Evolutionary conservation across 2,797 vertebrate species (phyloP).

Genomic region (Denticeps clupeoides): DNA sequence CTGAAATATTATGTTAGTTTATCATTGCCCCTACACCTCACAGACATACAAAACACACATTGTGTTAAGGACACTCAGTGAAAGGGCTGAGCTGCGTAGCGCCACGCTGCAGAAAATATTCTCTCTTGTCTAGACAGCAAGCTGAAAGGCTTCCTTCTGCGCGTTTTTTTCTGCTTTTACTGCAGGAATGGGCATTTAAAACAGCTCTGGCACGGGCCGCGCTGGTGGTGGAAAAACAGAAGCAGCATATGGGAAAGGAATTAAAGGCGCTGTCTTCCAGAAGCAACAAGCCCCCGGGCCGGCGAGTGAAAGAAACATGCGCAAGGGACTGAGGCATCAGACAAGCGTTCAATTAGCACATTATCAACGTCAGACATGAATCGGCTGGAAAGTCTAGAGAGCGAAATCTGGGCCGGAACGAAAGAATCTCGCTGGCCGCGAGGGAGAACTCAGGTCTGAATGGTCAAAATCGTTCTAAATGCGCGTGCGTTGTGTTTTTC

Average conservation of each 20-base stretch:
- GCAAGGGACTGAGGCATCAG: neutral
- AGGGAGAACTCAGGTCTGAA: too few relatives aligned
- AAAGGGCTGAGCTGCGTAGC: slow-evolving; percentile 17
- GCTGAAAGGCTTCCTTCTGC: slow-evolving; percentile 43
- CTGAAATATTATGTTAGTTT: too few relatives aligned
- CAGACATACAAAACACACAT: neutral
- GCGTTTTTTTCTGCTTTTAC: slow-evolving; percentile 8
- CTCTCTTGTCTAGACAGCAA: slow-evolving; percentile 50
- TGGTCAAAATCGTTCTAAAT: too few relatives aligned
- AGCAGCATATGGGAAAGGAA: slow-evolving; percentile 28
- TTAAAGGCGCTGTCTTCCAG: slow-evolving; percentile 13
- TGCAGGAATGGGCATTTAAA: slow-evolving; percentile 40
- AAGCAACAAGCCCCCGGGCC: neutral
- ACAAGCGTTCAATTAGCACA: slow-evolving; percentile 2
- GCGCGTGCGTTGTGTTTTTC: neutral
- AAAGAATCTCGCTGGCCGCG: neutral
- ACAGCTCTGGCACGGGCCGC: slow-evolving; percentile 19
- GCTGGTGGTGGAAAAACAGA: slow-evolving; percentile 22
- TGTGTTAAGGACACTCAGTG: slow-evolving; percentile 1
- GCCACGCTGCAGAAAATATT: slow-evolving; percentile 39
- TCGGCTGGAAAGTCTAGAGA: neutral
- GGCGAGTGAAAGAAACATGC: neutral
- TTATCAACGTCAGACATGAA: slow-evolving; percentile 1
- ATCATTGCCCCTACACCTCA: too few relatives aligned
- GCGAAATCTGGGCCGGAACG: neutral